These are phyloP conservation scores for Leptopilina myrica DNA, from an alignment of 2,888 invertebrate species.

Conservation along the genomic window DNA sequence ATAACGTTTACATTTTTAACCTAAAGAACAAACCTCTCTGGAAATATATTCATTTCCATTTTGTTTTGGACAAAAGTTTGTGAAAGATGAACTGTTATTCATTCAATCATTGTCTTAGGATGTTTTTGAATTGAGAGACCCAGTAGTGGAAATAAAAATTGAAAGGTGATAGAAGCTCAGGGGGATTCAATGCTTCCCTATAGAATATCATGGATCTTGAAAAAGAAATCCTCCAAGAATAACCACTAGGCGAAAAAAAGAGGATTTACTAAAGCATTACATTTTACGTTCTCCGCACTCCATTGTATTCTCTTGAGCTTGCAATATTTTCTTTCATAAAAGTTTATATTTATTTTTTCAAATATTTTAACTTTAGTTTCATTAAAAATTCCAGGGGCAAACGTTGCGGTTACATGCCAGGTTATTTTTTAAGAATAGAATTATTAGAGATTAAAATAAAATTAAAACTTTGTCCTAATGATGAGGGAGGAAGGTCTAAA, in stretches of 20 bases:
- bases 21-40: too few relatives aligned
- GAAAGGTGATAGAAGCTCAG: conserved; percentile 32
- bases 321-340: conserved; percentile 13
- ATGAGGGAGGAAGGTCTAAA: too few relatives aligned
- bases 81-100: neutral
- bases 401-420: too few relatives aligned
- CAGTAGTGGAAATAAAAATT: conserved; percentile 10
- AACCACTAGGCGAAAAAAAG: conserved; percentile 18
- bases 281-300: conserved; percentile 2
- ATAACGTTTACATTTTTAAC: too few relatives aligned
- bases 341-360: neutral
- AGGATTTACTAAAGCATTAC: conserved; percentile 25
- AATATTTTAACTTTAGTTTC: neutral
- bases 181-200: conserved; percentile 13
- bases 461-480: too few relatives aligned
- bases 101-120: conserved; percentile 19
- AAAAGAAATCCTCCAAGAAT: conserved; percentile 31
- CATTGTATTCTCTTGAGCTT: neutral
- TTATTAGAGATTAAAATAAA: too few relatives aligned
- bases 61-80: too few relatives aligned
- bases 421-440: too few relatives aligned
- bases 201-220: conserved; percentile 32
- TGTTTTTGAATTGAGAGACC: conserved; percentile 14
- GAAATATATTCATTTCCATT: too few relatives aligned
- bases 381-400: neutral